Evolutionary conservation across 2,797 vertebrate genomes (phyloP), one percentile per base, ranked within the genome.

Genomic region (Harpagifer antarcticus): DNA sequence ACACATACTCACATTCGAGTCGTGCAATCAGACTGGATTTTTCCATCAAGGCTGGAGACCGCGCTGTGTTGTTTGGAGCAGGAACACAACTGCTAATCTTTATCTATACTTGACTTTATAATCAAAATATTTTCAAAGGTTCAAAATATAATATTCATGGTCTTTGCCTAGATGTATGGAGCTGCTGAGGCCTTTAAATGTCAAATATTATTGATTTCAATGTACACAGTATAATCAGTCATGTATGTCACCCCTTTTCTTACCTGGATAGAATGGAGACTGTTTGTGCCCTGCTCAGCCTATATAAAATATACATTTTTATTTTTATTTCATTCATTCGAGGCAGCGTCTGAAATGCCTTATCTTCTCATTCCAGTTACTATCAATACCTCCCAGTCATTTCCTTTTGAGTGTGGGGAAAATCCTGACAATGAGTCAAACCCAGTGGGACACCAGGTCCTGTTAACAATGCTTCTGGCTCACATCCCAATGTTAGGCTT

Each of bases 391-490:
- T 74, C 57, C 13, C 56, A 62, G 79, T 69, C 63, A 50, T 82
- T 89, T 88, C 84, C 84, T 74, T 66, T 33, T 15, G 16, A 74
- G 58, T 47, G 10, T 31, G 14, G 75, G 78, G 40, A 75, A 91
- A 84, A 74, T 64, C 81, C 68, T 53, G 63, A 80, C 70, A 83
- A 76, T 75, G 65, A 86, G 23, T 74, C 58, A 74, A 78, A 76
- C 76, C 85, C 81, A 58, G 68, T 53, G 76, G 83, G 86, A 82
- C 20, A 8, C 45, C 4, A n/a, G 48, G 43, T 76, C 68, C 40
- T 65, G 85, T 58, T 60, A 84, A 82, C 86, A 89, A 84, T 72
- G 19, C 66, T 62, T 48, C 75, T 88, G 82, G 85, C 78, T 75
- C 66, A 53, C 52, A 57, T 77, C 81, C 85, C 81, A 82, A 52